Conservation (phyloP, 2,888 invertebrate species). For the Autographa gamma region DNA sequence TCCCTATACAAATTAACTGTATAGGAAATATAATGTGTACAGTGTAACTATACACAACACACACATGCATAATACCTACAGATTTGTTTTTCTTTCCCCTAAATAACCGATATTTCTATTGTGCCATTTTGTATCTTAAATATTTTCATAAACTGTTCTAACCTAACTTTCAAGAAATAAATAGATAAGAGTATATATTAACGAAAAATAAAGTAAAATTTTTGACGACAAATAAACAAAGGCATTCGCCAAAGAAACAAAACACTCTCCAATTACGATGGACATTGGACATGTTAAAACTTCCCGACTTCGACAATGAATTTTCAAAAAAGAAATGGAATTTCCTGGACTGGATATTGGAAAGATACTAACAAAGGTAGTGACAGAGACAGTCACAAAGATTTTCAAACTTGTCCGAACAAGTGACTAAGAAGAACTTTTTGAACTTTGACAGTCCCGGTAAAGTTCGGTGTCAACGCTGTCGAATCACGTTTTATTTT, state of each 20-base stretch:
- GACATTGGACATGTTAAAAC: neutral
- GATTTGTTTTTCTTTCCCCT: too few species aligned
- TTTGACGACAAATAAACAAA: neutral
- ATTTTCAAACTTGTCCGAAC: constrained; percentile 2
- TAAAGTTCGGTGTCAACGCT: constrained; percentile 3
- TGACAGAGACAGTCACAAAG: neutral
- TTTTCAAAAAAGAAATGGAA: neutral
- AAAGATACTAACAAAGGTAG: constrained; percentile 1
- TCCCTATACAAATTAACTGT: too few species aligned
- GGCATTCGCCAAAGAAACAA: neutral
- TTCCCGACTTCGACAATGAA: neutral
- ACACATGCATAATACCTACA: too few species aligned
- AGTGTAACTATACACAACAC: too few species aligned
- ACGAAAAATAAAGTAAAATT: neutral
- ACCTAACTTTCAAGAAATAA: too few species aligned
- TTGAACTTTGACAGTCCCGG: neutral
- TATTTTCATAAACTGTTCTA: too few species aligned
- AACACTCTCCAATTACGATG: neutral
- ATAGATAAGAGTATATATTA: neutral
- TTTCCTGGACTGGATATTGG: neutral
- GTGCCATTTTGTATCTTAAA: too few species aligned
- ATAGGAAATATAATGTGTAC: too few species aligned
- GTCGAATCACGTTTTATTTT: constrained; percentile 7
- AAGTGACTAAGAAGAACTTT: neutral
- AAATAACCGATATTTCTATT: too few species aligned